phyloP scores from a whole-genome alignment of 2,113 vertebrate species.

The Paralichthys olivaceus region DNA sequence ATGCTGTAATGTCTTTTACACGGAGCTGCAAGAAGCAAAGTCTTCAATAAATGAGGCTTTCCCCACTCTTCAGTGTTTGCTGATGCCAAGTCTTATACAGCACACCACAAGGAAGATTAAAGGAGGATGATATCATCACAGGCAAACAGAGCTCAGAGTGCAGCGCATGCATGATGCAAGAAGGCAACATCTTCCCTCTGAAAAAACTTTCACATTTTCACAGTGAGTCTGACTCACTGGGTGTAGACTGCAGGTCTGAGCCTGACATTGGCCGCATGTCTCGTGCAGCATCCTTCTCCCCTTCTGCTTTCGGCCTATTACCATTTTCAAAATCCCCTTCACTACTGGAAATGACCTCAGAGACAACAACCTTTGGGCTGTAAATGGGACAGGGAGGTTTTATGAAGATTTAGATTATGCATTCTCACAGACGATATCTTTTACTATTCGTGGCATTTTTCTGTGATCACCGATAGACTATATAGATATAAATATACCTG shows the following conservation, averaged over 20 bases:
- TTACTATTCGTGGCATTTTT: too few relatives aligned
- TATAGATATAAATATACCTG: too few relatives aligned
- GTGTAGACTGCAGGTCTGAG: not conserved
- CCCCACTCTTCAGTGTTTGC: not conserved
- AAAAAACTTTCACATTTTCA: slow-evolving; percentile 19
- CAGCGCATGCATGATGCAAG: slow-evolving; percentile 48
- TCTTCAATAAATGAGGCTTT: slow-evolving; percentile 35
- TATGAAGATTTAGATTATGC: too few relatives aligned
- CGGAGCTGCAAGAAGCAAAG: slow-evolving; percentile 1
- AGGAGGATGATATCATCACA: slow-evolving; percentile 50
- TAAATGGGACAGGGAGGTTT: not conserved
- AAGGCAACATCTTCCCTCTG: slow-evolving; percentile 10
- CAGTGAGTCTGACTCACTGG: not conserved
- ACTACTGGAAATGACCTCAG: not conserved
- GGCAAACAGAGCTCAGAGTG: slow-evolving; percentile 18
- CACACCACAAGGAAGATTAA: slow-evolving; percentile 19
- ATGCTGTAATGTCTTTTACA: slow-evolving; percentile 34
- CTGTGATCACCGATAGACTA: too few relatives aligned
- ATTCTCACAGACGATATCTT: too few relatives aligned
- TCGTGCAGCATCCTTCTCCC: not conserved
- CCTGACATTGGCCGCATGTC: not conserved
- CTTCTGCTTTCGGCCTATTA: not conserved
- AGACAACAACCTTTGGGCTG: not conserved
- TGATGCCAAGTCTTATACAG: slow-evolving; percentile 31
- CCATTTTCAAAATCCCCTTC: not conserved